Base-by-base conservation (phyloP, 1,140 invertebrate species). In the Calosoma granatense region DNA sequence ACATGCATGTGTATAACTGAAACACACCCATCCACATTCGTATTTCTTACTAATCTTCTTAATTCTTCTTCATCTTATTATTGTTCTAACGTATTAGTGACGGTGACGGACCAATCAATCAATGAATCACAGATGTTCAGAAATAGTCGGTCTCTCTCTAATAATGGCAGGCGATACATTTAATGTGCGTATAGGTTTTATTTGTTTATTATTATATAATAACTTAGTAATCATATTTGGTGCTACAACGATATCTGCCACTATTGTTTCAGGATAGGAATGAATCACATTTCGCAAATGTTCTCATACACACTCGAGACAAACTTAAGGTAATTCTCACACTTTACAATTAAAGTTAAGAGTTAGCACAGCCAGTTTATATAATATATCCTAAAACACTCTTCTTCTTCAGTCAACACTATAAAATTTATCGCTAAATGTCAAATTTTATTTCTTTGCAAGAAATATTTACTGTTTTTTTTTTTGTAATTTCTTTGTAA, bases 401-500 rank as follows among this genome's bases (percentile, higher is more conserved):
- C 17, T 47, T 30, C n/a, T n/a, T n/a, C 17, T 47, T 47, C 41
- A 47, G 41, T 47, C 41, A 47, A 47, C 41, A 47, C 41, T 47
- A 47, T 47, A 47, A 47, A 47, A 47, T 47, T 47, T 47, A 47
- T 47, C 41, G 41, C 41, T 47, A 47, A 47, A 12, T 47, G 41
- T 47, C 41, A 47, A 47, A 4, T 47, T 47, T 47, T 47, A 6
- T n/a, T 12, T 17, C 9, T 47, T 47, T 47, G 17, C 15, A 11
- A 11, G 4, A 47, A 47, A 17, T 6, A 9, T 47, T 47, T 47
- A 47, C 17, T 47, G 6, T 11, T 47, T 47, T 47, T 12, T 9
- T 47, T 47, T 47, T 47, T 4, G 6, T 47, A 47, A 6, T 30
- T 30, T 30, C 26, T 30, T 30, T 30, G 26, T 30, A 30, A 30